Percentiles rank a stretch among this genome's conserved stretches.
These are phyloP conservation scores for Drosophila limbata DNA, from an alignment of 2,888 invertebrate genomes.

Conservation along the genomic window DNA sequence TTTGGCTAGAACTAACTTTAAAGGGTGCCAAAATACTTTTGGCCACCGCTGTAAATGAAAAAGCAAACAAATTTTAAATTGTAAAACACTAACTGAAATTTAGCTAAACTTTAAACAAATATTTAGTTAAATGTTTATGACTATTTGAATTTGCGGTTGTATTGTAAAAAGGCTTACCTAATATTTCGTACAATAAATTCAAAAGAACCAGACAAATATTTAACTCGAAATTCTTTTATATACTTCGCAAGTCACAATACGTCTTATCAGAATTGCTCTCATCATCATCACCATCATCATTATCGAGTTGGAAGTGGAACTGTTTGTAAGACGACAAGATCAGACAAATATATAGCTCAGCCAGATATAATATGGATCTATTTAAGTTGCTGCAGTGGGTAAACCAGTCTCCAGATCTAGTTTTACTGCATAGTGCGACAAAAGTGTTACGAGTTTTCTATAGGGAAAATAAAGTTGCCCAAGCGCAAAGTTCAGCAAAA, in stretches of 20 bases:
- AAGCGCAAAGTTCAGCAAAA: constrained; percentile 12
- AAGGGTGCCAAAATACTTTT: too few relatives aligned
- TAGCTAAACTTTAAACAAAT: constrained; percentile 1
- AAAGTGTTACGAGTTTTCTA: constrained; percentile 1
- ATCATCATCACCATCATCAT: constrained; percentile 11
- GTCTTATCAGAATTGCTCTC: constrained; percentile 18
- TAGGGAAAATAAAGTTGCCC: background rate
- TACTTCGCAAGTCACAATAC: constrained; percentile 32
- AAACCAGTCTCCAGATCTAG: constrained; percentile 11
- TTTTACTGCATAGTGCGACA: constrained; percentile 22
- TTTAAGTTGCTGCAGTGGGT: constrained; percentile 37
- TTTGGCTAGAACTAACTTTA: too few relatives aligned
- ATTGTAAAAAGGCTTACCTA: constrained; percentile 37
- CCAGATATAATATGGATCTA: constrained; percentile 7
- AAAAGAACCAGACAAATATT: constrained; percentile 44
- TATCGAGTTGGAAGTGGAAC: background rate
- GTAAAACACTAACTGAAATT: background rate
- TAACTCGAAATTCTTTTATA: constrained; percentile 45
- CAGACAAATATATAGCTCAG: constrained; percentile 14
- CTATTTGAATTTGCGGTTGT: constrained; percentile 19
- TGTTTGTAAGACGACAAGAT: constrained; percentile 16
- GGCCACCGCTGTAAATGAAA: too few relatives aligned
- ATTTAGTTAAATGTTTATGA: constrained; percentile 6
- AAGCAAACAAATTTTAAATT: background rate
- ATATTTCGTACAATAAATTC: constrained; percentile 40